These are phyloP conservation scores for Sebastes alutus DNA, from an alignment of 2,797 vertebrate species.

Conservation along the genomic window DNA sequence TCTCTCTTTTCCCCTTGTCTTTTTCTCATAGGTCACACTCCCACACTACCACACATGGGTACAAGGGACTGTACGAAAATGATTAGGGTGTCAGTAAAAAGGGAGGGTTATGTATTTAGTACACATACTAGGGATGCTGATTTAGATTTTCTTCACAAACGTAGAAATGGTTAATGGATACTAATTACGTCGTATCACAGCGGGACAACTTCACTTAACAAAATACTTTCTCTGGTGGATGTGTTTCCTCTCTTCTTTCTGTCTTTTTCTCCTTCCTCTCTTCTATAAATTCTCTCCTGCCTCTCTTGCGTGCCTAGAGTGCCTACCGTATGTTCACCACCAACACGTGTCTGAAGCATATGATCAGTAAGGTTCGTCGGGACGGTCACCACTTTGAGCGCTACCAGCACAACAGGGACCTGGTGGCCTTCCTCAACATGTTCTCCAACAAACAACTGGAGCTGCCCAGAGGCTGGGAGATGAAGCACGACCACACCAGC, in stretches of 20 bases:
- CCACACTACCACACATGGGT: no score
- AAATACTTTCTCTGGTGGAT: not conserved
- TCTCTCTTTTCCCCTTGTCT: not conserved
- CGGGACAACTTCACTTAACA: not conserved
- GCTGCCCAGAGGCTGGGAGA: slow-evolving; percentile 94
- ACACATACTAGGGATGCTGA: no score
- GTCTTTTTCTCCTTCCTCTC: not conserved
- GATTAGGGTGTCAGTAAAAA: not conserved
- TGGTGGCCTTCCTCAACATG: slow-evolving; percentile 95
- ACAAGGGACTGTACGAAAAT: not conserved
- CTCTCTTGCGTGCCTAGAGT: slow-evolving; percentile 78
- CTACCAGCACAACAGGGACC: slow-evolving; percentile 95
- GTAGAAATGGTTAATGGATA: not conserved
- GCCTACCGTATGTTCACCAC: slow-evolving; percentile 94
- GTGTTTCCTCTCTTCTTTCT: slow-evolving; percentile 2
- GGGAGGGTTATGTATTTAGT: not conserved
- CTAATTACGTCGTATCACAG: not conserved
- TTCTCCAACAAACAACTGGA: slow-evolving; percentile 95
- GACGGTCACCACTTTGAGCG: slow-evolving; percentile 95
- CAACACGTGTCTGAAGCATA: slow-evolving; percentile 93
- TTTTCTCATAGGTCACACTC: not conserved
- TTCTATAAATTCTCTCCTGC: no score
- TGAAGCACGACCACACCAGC: slow-evolving; percentile 95
- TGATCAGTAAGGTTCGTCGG: slow-evolving; percentile 85
- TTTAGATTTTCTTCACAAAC: not conserved